Evolutionary conservation across 2,888 invertebrate species (phyloP), one percentile per base, ranked within the genome.

Genomic region (Melikaiella ostensackeni): DNA sequence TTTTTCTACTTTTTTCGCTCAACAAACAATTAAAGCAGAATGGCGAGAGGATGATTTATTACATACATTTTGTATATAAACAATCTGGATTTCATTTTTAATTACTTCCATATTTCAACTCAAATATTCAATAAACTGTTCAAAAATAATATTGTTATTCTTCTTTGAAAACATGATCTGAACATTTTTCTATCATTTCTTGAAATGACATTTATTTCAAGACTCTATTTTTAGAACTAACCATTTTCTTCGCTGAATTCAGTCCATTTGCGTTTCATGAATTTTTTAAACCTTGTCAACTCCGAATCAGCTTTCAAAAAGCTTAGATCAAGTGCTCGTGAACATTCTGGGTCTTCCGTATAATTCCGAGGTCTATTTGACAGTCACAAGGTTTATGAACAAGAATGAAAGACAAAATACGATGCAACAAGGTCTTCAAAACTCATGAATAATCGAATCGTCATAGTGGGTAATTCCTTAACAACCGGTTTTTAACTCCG

Each of bases 401-500:
- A 79, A 77, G 63, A 55, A 38, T 57, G 66, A 77, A 77, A 80
- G 77, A 76, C 79, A 73, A 79, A 82, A 62, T 76, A 57, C 55
- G 24, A 76, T 78, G 82, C 81, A 70, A 82, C 81, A 70, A 77
- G 64, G 79, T 82, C 84, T 84, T 81, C 77, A 79, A 77, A 77
- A 75, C 81, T 81, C 82, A 79, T 83, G 83, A 86, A 86, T 84
- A 84, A 81, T 77, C 81, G 77, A 83, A 80, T 77, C 74, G 57
- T 77, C 6, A 42, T 42, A 30, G 75, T 57, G 80, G 81, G 79
- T 82, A 84, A 86, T 84, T 84, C 82, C 80, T 59, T 33, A 75
- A 73, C 78, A 84, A 87, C 86, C 84, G 84, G 84, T 85, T 87
- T 86, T 84, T 84, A 76, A 78, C 64, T 62, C n/a, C 38, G n/a